Evolutionary conservation across 2,797 vertebrate species (phyloP), one percentile per base, ranked within the genome.

Genomic region (Distichodus sexfasciatus): DNA sequence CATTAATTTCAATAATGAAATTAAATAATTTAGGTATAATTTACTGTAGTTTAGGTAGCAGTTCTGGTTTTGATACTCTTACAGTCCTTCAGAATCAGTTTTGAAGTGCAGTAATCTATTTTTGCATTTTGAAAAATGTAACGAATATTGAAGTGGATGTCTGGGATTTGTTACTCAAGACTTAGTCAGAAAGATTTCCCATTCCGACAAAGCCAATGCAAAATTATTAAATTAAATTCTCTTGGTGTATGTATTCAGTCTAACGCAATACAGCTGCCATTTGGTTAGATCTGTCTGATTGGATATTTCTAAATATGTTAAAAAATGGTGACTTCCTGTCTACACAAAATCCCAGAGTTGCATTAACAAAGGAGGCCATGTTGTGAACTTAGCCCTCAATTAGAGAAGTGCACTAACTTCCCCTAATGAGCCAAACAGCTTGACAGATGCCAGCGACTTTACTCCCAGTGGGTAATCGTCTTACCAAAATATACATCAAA

Each of bases 401-500:
- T 82, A 82, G 74, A 78, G 59, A 66, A 75, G 70, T 81, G 77
- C 69, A 65, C 67, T 69, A 74, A 77, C 72, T 77, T 74, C 62
- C 63, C 53, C 77, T 79, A 79, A 79, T 79, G 72, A 79, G 75
- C 59, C 80, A 72, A 64, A 64, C 77, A 76, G 80, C 46, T 73
- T 61, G 61, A 54, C 77, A 75, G 75, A 75, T 75, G 76, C 73
- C 76, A 69, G 21, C 64, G 41, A 58, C 70, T 77, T 77, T 66
- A 71, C 63, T 74, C 71, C 47, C 75, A 72, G 72, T 74, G 72
- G 75, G 69, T 77, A 78, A 78, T 79, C 80, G 43, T 76, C 71
- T 78, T 76, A 78, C 66, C 74, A 46, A 82, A 76, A 78, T 78
- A 78, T 80, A 78, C 68, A 79, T 82, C 71, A 77, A 71, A 77